Evolutionary conservation across 2,888 invertebrate genomes (phyloP).

Genomic region (Bursaphelenchus okinawaensis): DNA sequence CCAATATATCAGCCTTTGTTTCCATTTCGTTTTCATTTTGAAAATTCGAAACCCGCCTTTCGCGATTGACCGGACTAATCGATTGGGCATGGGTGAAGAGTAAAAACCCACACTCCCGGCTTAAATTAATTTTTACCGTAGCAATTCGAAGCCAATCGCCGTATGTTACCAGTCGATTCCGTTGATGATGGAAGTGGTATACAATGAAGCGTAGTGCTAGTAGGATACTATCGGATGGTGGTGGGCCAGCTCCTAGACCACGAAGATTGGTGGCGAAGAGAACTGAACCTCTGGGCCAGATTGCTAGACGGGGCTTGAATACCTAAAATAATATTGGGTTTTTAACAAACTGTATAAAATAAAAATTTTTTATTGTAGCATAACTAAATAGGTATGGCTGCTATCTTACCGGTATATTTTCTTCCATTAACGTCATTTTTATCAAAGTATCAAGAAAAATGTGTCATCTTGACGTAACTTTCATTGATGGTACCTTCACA

Average conservation of each 20-base stretch:
- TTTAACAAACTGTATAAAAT: not conserved
- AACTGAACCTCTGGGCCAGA: slow-evolving; percentile 17
- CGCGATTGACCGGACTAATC: not conserved
- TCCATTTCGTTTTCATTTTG: not conserved
- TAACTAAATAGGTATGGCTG: not conserved
- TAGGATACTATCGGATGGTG: not conserved
- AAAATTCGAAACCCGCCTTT: not conserved
- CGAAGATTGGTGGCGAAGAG: slow-evolving; percentile 13
- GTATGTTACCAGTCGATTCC: slow-evolving; percentile 14
- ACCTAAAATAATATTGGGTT: not conserved
- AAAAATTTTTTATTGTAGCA: too few relatives aligned
- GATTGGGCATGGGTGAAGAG: not conserved
- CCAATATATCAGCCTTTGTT: slow-evolving; percentile 3
- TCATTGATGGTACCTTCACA: too few relatives aligned
- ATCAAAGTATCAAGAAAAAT: too few relatives aligned
- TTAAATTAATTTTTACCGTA: not conserved
- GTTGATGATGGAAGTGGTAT: slow-evolving; percentile 17
- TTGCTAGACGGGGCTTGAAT: slow-evolving; percentile 14
- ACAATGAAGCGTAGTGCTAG: slow-evolving; percentile 11
- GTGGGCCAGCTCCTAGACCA: slow-evolving; percentile 2
- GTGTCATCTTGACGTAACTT: too few relatives aligned
- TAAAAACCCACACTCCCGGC: slow-evolving; percentile 5
- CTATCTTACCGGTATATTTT: not conserved
- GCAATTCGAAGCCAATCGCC: slow-evolving; percentile 7
- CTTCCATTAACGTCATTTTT: too few relatives aligned